Conservation (phyloP, 92 coral and sea anemone species). For the Porites cylindrica region DNA sequence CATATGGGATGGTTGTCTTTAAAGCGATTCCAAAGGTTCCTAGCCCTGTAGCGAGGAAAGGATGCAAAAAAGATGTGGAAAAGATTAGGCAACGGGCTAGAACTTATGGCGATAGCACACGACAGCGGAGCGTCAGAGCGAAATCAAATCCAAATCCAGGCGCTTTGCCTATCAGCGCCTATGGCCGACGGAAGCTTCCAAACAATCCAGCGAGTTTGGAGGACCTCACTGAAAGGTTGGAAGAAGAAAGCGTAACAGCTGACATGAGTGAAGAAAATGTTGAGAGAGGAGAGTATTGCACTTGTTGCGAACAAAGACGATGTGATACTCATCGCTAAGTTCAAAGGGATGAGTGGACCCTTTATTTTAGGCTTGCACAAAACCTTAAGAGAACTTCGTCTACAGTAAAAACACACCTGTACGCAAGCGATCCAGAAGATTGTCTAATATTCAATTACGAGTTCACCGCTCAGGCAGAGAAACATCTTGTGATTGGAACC, state of each 20-base stretch:
- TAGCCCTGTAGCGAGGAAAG: constrained; percentile 22
- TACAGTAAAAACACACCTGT: too few species aligned
- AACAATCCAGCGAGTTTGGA: constrained; percentile 30
- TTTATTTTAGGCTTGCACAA: too few species aligned
- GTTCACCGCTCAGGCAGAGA: too few species aligned
- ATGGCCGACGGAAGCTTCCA: constrained; percentile 8
- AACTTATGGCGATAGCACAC: constrained; percentile 31
- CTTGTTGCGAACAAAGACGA: background rate
- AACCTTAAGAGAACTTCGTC: too few species aligned
- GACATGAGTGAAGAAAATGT: background rate
- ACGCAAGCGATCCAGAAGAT: too few species aligned
- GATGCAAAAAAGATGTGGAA: constrained; percentile 40
- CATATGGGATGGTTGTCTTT: constrained; percentile 4
- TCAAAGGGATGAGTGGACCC: too few species aligned
- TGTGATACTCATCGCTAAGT: too few species aligned
- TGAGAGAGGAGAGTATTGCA: background rate
- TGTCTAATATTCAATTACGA: too few species aligned
- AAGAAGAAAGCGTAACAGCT: constrained; percentile 11
- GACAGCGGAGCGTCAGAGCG: constrained; percentile 15
- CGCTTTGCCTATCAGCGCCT: constrained; percentile 15
- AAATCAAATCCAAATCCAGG: constrained; percentile 21
- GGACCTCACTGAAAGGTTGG: constrained; percentile 26
- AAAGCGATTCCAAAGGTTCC: constrained; percentile 37
- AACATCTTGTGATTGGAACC: too few species aligned
- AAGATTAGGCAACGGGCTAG: constrained; percentile 37